Evolutionary conservation across 2,888 invertebrate genomes (phyloP).

Genomic region (Octodonta nipae): DNA sequence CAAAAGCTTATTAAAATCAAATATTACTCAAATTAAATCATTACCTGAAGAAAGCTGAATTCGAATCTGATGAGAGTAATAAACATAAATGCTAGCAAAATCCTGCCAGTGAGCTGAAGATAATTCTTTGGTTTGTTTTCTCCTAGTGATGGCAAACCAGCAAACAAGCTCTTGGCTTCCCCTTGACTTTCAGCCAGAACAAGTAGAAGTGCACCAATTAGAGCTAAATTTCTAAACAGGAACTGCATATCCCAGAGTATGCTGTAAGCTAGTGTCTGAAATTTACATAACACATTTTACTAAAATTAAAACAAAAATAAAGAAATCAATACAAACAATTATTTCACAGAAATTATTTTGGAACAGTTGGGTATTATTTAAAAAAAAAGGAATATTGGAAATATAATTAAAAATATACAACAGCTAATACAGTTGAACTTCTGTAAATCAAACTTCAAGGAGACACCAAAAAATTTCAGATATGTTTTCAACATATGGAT

Average conservation of each 20-base stretch:
- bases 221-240: slow-evolving; percentile 85
- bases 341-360: no score
- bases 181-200: slow-evolving; percentile 92
- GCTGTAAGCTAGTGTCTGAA: slow-evolving; percentile 83
- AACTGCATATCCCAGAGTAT: slow-evolving; percentile 98
- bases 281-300: no score
- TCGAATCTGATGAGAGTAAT: slow-evolving; percentile 91
- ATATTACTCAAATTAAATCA: slow-evolving; percentile 1
- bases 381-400: no score
- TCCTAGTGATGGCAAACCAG: slow-evolving; percentile 81
- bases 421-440: no score
- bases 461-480: no score
- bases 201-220: slow-evolving; percentile 91
- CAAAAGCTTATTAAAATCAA: no score
- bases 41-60: slow-evolving; percentile 71
- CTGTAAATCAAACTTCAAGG: no score
- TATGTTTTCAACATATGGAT: no score
- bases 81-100: slow-evolving; percentile 97
- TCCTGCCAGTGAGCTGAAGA: slow-evolving; percentile 87
- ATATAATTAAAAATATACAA: no score
- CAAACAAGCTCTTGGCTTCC: slow-evolving; percentile 88
- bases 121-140: slow-evolving; percentile 96
- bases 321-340: no score
- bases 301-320: no score
- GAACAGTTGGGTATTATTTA: no score